A percentile compares a stretch with the other conserved stretches of the same genome.
phyloP scores from a whole-genome alignment of 2,113 vertebrate species.

The Mandrillus leucophaeus region DNA sequence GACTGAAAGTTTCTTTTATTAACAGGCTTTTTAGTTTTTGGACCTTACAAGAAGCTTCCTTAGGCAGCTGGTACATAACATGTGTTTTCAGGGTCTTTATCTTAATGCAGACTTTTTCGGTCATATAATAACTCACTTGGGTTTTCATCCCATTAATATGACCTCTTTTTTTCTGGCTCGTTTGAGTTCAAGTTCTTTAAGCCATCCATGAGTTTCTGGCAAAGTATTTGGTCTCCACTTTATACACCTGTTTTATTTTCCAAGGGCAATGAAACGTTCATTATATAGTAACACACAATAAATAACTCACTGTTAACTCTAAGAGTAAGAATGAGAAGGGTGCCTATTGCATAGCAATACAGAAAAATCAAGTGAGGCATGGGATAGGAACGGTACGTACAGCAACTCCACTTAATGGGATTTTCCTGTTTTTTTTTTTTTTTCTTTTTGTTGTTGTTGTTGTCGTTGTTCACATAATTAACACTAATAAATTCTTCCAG shows the following conservation, averaged over 20 bases:
- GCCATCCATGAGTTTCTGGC: conserved; percentile 81
- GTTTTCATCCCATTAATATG: conserved; percentile 77
- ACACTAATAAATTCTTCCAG: conserved; percentile 97
- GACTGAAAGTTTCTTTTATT: conserved; percentile 85
- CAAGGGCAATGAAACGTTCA: conserved; percentile 83
- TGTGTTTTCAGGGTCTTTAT: conserved; percentile 67
- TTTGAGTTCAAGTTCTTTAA: conserved; percentile 83
- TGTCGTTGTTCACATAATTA: conserved; percentile 94
- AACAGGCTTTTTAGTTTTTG: conserved; percentile 82
- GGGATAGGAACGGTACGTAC: conserved; percentile 80
- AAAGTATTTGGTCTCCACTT: conserved; percentile 86
- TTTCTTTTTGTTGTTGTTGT: conserved; percentile 21
- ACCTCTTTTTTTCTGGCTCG: conserved; percentile 73
- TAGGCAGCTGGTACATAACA: conserved; percentile 74
- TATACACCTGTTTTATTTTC: conserved; percentile 82
- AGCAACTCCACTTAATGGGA: conserved; percentile 87
- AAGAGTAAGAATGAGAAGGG: conserved; percentile 83
- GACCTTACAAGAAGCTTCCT: conserved; percentile 81
- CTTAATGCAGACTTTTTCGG: conserved; percentile 75
- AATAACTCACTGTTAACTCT: conserved; percentile 87
- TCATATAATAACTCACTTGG: conserved; percentile 72
- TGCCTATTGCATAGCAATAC: conserved; percentile 82
- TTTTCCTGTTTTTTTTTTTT: conserved; percentile 84
- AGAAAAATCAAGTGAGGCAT: conserved; percentile 85
- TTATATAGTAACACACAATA: conserved; percentile 87